Evolutionary conservation across 2,888 invertebrate genomes (phyloP), one percentile per base, ranked within the genome.

Genomic region (Buathra laborator): DNA sequence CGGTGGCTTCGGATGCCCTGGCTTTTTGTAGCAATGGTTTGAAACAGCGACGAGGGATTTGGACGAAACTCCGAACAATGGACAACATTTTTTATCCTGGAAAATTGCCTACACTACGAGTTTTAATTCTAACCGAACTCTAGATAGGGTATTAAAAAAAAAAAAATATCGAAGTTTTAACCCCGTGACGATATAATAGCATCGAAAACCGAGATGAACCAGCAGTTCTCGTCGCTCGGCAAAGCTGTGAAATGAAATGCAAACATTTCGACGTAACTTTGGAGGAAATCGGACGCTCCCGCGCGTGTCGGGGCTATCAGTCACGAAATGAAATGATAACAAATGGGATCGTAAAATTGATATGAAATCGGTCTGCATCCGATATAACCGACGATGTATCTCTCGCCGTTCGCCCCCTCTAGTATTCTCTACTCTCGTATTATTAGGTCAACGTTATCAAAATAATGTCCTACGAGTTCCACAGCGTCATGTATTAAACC

Each of bases 291-390:
- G 74, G 62, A 64, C 24, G 51, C 24, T 4, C 46, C 77, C 12
- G 29, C 12, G n/a, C 16, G n/a, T 56, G 62, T 19, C 32, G 62
- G 32, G 14, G 46, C 53, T 62, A 83, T 83, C 83, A 64, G 75
- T 64, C 70, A 12, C 70, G 64, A 70, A 83, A 83, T 83, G 62
- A 80, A 66, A 85, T 83, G 48, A 74, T 75, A 78, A 83, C 85
- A 85, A 76, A 82, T 53, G 46, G 14, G 70, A 79, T 79, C 64
- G 62, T 46, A 70, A 70, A 79, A 83, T 79, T 74, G 44, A 74
- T 64, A 66, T 64, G 51, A 62, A 56, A 75, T 79, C 53, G 37
- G 51, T 56, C 59, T 9, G 4, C 12, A 14, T 56, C 64, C 46
- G 67, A 62, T 37, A n/a, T 75, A 24, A 46, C 64, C 12, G 14